Evolutionary conservation across 2,888 invertebrate genomes (phyloP), one percentile per base, ranked within the genome.

Genomic region (Tridacna gigas): DNA sequence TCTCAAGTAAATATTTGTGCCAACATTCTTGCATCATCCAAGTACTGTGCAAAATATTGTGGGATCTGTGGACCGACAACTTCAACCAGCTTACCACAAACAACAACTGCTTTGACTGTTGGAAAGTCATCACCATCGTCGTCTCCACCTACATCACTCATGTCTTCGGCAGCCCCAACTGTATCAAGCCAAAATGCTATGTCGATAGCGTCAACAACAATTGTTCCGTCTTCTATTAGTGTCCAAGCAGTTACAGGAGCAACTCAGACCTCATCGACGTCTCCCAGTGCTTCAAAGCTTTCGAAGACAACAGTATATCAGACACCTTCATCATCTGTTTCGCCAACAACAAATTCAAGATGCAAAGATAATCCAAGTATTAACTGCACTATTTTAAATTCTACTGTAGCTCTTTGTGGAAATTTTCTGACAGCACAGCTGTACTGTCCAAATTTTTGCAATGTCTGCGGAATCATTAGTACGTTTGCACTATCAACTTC

Each of bases 11-110:
- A 51, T 2, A 69, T 84, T 13, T 84, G 84, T 25, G 47, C 45
- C 12, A 81, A 77, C 51, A 20, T 51, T 22, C 56, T 45, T 25
- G 67, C 74, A 45, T 76, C 84, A 0, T 25, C 67, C 2, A 26
- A 74, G 11, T 84, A 84, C 45, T 84, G 84, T 65, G 77, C 73
- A 26, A 74, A 76, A 13, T 79, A 74, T 37, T 84, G 84, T 56
- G 84, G 84, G 9, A 13, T 82, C 13, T 84, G 84, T 63, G 81
- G 81, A 67, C 66, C 76, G 20, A 67, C 84, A 15, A 75, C 79
- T 48, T 25, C 61, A 37, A 22, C 76, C 5, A 20, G 71, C 22
- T 11, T 28, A 67, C 20, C 48, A 67, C 22, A 22, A 18, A 37
- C 74, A 61, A 28, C 74, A 5, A 74, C 47, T 12, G 20, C 9